Evolutionary conservation across 1,140 invertebrate species (phyloP).

Genomic region (Tetramorium simillimum): DNA sequence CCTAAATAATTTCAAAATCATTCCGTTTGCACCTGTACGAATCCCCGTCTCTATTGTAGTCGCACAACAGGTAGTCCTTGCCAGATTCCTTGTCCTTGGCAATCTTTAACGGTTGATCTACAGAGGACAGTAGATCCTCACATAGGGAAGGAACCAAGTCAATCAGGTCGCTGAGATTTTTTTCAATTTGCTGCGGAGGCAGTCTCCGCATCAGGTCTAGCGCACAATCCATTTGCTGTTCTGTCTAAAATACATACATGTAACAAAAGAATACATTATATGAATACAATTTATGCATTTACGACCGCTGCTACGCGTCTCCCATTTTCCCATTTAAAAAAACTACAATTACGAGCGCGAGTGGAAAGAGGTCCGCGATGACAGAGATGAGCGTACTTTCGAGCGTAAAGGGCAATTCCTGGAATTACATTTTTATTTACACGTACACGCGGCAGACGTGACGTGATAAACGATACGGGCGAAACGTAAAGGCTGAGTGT

Average conservation of each 20-base stretch:
- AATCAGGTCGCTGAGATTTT: conserved; percentile 98
- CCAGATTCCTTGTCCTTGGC: conserved; percentile 97
- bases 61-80: conserved; percentile 99
- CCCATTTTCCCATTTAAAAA: not conserved
- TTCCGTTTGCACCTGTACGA: conserved; percentile 92
- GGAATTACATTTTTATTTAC: conserved; percentile 4
- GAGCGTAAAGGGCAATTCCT: not conserved
- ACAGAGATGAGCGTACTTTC: conserved; percentile 2
- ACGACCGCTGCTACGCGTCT: not conserved
- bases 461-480: not conserved
- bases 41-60: conserved; percentile 99
- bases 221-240: conserved; percentile 99
- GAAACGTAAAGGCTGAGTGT: not conserved
- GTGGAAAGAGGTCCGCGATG: not conserved
- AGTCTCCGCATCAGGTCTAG: conserved; percentile 99
- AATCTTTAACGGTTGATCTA: conserved; percentile 99
- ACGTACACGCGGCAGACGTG: not conserved
- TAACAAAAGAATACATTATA: not conserved
- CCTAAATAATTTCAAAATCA: not conserved
- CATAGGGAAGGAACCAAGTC: conserved; percentile 98
- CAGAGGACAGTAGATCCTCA: conserved; percentile 98
- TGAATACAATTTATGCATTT: not conserved
- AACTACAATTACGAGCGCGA: conserved; percentile 73
- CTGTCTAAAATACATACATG: conserved; percentile 90
- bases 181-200: conserved; percentile 99